Evolutionary conservation across 2,113 vertebrate species (phyloP).

Genomic region (Ptilonorhynchus violaceus): DNA sequence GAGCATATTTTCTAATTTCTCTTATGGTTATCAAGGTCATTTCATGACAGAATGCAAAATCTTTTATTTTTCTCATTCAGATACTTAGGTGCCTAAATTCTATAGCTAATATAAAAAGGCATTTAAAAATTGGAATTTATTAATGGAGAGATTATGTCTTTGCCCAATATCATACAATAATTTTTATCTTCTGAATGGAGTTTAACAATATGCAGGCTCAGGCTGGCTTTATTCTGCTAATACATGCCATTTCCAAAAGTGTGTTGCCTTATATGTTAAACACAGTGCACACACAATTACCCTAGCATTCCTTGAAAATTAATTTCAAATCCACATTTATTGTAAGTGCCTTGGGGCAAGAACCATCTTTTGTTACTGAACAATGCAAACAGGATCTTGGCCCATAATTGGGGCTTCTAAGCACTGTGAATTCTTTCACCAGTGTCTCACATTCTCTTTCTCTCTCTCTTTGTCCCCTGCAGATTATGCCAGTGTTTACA

Average conservation of each 20-base stretch:
- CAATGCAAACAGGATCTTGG: constrained; percentile 51
- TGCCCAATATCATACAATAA: constrained; percentile 17
- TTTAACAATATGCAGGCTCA: neutral
- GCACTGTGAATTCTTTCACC: constrained; percentile 46
- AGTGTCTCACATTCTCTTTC: constrained; percentile 51
- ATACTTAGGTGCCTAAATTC: constrained; percentile 11
- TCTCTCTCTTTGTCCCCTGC: constrained; percentile 25
- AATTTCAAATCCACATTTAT: constrained; percentile 60
- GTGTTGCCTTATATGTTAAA: constrained; percentile 25
- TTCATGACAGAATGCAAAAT: constrained; percentile 31
- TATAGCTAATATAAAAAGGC: constrained; percentile 7
- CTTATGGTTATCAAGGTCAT: constrained; percentile 38
- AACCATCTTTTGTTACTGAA: constrained; percentile 55
- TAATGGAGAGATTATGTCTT: constrained; percentile 42
- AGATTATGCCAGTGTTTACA: constrained; percentile 58
- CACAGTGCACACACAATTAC: constrained; percentile 17
- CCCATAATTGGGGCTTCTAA: constrained; percentile 57
- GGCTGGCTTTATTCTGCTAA: constrained; percentile 41
- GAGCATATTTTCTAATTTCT: constrained; percentile 45
- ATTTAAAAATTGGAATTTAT: constrained; percentile 34
- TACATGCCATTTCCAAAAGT: constrained; percentile 39
- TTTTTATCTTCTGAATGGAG: constrained; percentile 35
- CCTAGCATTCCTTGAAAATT: constrained; percentile 49
- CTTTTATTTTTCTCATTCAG: constrained; percentile 30
- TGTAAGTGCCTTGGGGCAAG: constrained; percentile 40